Evolutionary conservation across 1,140 invertebrate species (phyloP), one percentile per base, ranked within the genome.

Genomic region (Gerris buenoi): DNA sequence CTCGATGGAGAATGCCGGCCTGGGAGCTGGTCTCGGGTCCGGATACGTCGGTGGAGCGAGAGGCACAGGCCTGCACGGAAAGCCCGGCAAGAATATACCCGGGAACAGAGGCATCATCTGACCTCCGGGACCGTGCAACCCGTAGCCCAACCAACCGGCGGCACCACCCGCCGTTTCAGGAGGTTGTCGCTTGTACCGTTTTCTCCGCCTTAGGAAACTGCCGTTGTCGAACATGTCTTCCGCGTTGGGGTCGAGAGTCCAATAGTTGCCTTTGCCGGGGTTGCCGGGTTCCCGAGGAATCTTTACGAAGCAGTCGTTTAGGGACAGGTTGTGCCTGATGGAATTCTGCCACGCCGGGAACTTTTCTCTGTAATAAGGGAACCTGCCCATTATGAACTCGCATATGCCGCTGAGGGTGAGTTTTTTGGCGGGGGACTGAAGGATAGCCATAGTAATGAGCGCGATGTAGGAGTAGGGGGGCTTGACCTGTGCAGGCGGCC

Each of bases 141-240:
- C n/a, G 78, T 77, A 0, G 78, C 78, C 77, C 78, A 79, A 27
- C 78, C 76, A 10, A 78, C 76, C 46, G 69, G 73, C 69, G 70
- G 70, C 67, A 72, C 72, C 0, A 78, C 77, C 62, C 83, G 79
- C 1, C 80, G 76, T 0, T 84, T 72, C 2, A 84, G 77, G 29
- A 82, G 84, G 84, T 10, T 90, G 88, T 61, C 94, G 80, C 76
- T 97, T 98, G 80, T 95, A 99, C 25, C 97, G 83, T 79, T 99
- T 99, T 65, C 97, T 79, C 23, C 97, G 82, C 2, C 97, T 78
- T 58, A 99, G 80, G 75, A 99, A 99, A 74, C 91, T 95, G 0
- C 97, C 97, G 76, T 99, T 99, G 75, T 99, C 97, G 74, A 99
- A 99, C 97, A 99, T 99, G 74, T 98, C 93, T 75, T 98, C 94